Evolutionary conservation across 2,888 invertebrate genomes (phyloP).

Genomic region (Torymus tubicola): DNA sequence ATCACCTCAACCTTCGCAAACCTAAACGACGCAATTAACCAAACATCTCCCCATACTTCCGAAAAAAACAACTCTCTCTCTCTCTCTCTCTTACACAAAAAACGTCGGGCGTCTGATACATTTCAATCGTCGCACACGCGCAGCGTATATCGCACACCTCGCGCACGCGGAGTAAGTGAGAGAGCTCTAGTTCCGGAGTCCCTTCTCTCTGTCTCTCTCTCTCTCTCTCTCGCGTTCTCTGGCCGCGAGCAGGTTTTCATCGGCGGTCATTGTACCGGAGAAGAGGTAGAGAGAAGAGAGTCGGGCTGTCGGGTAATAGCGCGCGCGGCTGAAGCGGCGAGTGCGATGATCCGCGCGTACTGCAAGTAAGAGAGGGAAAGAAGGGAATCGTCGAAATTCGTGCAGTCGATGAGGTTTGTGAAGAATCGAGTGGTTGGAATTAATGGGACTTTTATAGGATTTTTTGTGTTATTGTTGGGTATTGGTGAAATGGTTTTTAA

Average conservation of each 20-base stretch:
- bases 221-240: neutral
- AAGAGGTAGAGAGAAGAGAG: neutral
- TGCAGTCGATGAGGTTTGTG: no score
- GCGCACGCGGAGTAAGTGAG: neutral
- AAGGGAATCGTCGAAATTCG: neutral
- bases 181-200: constrained; percentile 50
- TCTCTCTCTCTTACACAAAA: neutral
- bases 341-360: constrained; percentile 48
- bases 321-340: constrained; percentile 17
- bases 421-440: no score
- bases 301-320: no score
- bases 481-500: no score
- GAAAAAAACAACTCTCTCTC: neutral
- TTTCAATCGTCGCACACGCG: constrained; percentile 50
- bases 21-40: constrained; percentile 46
- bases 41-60: constrained; percentile 14
- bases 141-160: constrained; percentile 16
- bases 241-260: constrained; percentile 56
- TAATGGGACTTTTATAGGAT: no score
- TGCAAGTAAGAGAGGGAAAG: neutral
- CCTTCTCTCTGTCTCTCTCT: constrained; percentile 24
- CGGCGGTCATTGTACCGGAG: constrained; percentile 55
- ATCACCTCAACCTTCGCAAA: neutral
- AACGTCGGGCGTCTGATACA: constrained; percentile 27
- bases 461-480: no score